Evolutionary conservation across 2,113 vertebrate genomes (phyloP), one percentile per base, ranked within the genome.

Genomic region (Periophthalmus modestus): DNA sequence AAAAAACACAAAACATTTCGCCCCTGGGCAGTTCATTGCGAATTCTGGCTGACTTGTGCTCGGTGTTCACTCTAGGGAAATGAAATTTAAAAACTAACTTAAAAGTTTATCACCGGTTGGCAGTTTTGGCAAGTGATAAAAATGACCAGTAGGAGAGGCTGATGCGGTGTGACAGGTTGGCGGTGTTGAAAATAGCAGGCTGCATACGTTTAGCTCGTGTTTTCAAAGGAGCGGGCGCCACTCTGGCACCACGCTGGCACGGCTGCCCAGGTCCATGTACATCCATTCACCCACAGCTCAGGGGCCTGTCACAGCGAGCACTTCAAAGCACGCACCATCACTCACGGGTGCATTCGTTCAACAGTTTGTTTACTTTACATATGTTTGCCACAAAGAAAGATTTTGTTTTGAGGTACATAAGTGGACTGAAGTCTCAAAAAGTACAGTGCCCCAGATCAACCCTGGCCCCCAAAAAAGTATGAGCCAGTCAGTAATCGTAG

Each of bases 41-140:
- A 87, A 93, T 92, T 91, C 90, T 75, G 83, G 79, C 87, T 86
- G 87, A 86, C 83, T 90, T 79, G 78, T 83, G 86, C 82, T 87
- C 77, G 9, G 74, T 36, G 80, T 79, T 75, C 78, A 84, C 87
- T 92, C 84, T 55, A 23, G 87, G 88, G 85, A 88, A 85, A 86
- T 80, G 78, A 78, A 88, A 88, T 91, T 87, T 85, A 79, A 85
- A 92, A 92, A 83, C 73, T 63, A 87, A 83, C 89, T 89, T 88
- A 87, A 91, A 92, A 93, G 91, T 92, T 93, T 88, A 85, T 73
- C 89, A 86, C 76, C 85, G 68, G 85, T 92, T 91, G 90, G 88
- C 88, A 88, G 88, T 80, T 92, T 88, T 92, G 89, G 91, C 89
- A 89, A 84, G 82, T 89, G 91, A 92, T 92, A 85, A 93, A 93